Conservation (phyloP, 2,113 vertebrate species). For the Lanius collurio region DNA sequence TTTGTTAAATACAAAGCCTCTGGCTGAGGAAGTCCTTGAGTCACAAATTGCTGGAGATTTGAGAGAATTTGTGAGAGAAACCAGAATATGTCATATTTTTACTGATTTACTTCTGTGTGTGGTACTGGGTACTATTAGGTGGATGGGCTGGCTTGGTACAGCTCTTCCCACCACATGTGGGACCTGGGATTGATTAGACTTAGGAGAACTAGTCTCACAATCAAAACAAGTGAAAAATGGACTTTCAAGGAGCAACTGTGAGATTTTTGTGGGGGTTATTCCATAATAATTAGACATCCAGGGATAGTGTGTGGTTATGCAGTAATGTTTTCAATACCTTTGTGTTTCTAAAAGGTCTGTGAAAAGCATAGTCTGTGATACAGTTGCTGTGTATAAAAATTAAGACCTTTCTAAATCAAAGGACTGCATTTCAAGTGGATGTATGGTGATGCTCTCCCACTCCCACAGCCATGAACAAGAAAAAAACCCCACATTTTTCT, state of each 20-base stretch:
- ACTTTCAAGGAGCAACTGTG: fast-evolving
- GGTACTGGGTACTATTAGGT: not conserved
- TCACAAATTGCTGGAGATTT: fast-evolving
- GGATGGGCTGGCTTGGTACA: not conserved
- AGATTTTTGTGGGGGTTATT: not conserved
- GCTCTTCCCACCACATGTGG: not conserved
- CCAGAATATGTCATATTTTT: fast-evolving
- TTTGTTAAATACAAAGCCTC: not conserved
- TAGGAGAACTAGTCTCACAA: not conserved
- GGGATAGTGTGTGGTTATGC: not conserved
- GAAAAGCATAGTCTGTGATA: not conserved
- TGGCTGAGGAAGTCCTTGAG: not conserved
- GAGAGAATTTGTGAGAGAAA: not conserved
- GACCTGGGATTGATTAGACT: not conserved
- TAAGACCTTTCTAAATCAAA: not conserved
- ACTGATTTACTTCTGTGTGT: not conserved
- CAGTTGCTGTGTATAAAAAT: not conserved
- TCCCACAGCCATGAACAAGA: not conserved
- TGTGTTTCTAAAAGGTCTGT: not conserved
- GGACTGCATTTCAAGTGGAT: not conserved
- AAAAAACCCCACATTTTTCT: not conserved
- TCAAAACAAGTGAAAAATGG: not conserved
- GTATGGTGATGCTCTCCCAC: not conserved
- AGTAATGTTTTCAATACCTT: not conserved
- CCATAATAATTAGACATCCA: not conserved